A percentile compares a stretch with the other conserved stretches of the same genome.
Conservation (phyloP, 2,113 vertebrate species). For the Charadrius vociferus region DNA sequence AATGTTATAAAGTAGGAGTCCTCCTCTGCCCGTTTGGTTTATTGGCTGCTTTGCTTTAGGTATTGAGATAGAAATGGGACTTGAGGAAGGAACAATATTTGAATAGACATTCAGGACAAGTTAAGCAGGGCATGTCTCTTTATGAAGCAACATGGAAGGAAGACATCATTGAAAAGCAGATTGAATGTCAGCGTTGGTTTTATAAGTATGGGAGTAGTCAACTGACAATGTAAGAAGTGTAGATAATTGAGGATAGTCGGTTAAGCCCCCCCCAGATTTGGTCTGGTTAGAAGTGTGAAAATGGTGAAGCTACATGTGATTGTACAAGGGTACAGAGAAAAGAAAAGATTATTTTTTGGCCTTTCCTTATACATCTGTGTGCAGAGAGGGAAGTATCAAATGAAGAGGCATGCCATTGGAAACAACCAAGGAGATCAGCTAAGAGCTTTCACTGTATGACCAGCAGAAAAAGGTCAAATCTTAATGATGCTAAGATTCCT, state of each 20-base stretch:
- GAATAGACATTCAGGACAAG: neutral
- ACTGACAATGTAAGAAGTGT: neutral
- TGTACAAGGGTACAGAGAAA: neutral
- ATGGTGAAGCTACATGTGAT: neutral
- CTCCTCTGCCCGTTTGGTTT: neutral
- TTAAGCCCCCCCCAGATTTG: neutral
- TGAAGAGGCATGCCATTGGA: neutral
- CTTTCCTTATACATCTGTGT: neutral
- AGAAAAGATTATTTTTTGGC: neutral
- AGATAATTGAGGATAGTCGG: neutral
- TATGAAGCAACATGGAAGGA: neutral
- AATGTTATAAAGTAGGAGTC: neutral
- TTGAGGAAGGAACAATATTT: neutral
- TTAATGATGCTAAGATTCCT: neutral
- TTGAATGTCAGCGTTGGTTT: fast-evolving
- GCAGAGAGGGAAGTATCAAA: neutral
- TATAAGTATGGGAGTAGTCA: neutral
- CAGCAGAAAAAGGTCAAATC: neutral
- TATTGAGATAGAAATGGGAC: neutral
- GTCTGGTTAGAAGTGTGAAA: neutral
- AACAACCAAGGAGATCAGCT: neutral
- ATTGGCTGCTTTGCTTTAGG: neutral
- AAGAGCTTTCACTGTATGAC: neutral
- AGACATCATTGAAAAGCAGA: neutral
- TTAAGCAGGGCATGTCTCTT: neutral